phyloP scores from a whole-genome alignment of 2,797 vertebrate genomes.

The Tauraco hartlaubi region DNA sequence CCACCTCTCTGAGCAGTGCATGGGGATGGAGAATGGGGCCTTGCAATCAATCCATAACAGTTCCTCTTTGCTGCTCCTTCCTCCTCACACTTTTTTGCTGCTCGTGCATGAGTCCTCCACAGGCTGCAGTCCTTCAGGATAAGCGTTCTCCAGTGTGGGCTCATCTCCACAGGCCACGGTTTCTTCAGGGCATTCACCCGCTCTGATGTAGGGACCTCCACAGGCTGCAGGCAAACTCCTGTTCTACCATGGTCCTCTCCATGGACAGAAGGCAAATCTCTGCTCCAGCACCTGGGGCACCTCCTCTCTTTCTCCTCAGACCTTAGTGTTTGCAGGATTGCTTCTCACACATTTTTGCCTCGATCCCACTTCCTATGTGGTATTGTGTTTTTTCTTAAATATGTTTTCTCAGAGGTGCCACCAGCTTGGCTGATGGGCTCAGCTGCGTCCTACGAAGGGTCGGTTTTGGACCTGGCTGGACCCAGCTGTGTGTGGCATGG shows the following conservation, averaged over 20 bases:
- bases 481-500: no score
- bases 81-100: neutral
- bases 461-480: neutral
- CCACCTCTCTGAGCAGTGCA: neutral
- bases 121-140: neutral
- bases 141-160: neutral
- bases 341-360: neutral
- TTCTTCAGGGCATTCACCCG: neutral
- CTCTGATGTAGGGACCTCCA: neutral
- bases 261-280: neutral
- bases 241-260: neutral
- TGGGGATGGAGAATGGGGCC: neutral
- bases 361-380: neutral
- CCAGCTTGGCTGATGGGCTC: neutral
- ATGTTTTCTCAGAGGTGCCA: neutral
- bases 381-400: neutral
- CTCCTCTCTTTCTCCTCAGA: neutral
- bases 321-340: neutral
- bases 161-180: neutral
- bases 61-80: neutral
- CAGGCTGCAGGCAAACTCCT: neutral
- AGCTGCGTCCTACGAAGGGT: neutral
- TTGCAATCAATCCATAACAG: neutral
- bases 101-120: neutral
- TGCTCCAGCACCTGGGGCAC: neutral